Evolutionary conservation across 1,140 invertebrate species (phyloP), one percentile per base, ranked within the genome.

Genomic region (Limonius californicus): DNA sequence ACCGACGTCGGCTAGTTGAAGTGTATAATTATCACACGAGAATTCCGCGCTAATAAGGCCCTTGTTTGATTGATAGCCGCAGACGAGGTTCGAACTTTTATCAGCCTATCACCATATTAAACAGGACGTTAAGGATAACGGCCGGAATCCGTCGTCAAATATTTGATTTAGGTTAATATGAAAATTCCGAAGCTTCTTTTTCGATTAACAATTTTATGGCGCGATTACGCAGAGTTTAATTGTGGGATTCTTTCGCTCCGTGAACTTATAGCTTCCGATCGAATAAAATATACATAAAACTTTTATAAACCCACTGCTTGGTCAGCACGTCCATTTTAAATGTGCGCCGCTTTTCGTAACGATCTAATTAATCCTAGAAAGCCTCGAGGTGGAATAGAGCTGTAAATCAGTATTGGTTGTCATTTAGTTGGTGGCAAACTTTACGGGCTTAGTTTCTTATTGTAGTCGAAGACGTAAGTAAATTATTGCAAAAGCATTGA

Each of bases 21-120:
- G 53, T 19, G 27, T 55, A 55, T 55, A 55, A 55, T 55, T 55
- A 55, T 55, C 53, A 55, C 53, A 55, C 53, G 53, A 55, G 53
- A 23, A 55, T 55, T 55, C 53, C 27, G 21, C 21, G 27, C 27
- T 55, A 55, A 55, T 55, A 55, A 55, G 53, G 18, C 21, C 53
- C 21, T 19, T 50, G 21, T 16, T 55, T 55, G 53, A 55, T 55
- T 23, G 53, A 55, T 55, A 32, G 53, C 45, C 14, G 9, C 16
- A 14, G 4, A 7, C 16, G 16, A 50, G 16, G 9, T 50, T 50
- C 45, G 16, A 50, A 21, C 35, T 50, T 50, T 50, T 50, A 50
- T 50, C 45, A 50, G 16, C 16, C 45, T 50, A 50, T 50, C 16
- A 19, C 45, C 16, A 50, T 21, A 21, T 50, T 50, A 50, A 18